phyloP scores from a whole-genome alignment of 2,797 vertebrate genomes.

The Anableps anableps region DNA sequence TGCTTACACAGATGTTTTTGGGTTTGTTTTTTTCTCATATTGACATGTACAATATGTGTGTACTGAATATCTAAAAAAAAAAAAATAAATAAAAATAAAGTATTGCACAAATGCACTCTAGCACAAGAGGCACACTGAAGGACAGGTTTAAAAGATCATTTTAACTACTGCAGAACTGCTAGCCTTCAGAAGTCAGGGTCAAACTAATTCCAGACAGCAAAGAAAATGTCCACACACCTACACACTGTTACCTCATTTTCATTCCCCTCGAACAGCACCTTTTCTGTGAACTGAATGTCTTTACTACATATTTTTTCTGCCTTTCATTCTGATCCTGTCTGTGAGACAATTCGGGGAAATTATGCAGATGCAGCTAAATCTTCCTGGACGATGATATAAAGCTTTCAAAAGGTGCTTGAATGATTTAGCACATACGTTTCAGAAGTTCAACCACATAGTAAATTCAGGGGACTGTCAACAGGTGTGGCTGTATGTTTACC shows the following conservation, averaged over 20 bases:
- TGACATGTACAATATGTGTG: not conserved
- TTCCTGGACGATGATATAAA: slow-evolving; percentile 62
- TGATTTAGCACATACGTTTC: slow-evolving; percentile 59
- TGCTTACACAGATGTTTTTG: not conserved
- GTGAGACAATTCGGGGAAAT: slow-evolving; percentile 60
- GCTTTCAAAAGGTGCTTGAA: slow-evolving; percentile 66
- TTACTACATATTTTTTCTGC: slow-evolving; percentile 9
- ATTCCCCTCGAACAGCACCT: slow-evolving; percentile 31
- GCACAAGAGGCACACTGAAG: slow-evolving; percentile 9
- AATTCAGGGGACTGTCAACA: slow-evolving; percentile 42
- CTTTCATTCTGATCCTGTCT: slow-evolving; percentile 40
- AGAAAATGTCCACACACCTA: slow-evolving; percentile 34
- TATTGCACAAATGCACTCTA: slow-evolving; percentile 4
- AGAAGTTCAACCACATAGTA: slow-evolving; percentile 60
- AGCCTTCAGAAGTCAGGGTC: slow-evolving; percentile 53
- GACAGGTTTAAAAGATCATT: slow-evolving; percentile 40
- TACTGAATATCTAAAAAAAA: not conserved
- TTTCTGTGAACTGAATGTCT: slow-evolving; percentile 47
- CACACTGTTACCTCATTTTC: slow-evolving; percentile 37
- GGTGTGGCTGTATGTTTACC: slow-evolving; percentile 35
- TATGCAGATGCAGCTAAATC: slow-evolving; percentile 68
- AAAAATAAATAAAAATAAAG: no score
- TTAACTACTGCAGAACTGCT: slow-evolving; percentile 36
- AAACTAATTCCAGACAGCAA: slow-evolving; percentile 41
- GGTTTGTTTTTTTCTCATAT: not conserved